Base-by-base conservation (phyloP, 2,888 invertebrate genomes). In the Ormia ochracea region DNA sequence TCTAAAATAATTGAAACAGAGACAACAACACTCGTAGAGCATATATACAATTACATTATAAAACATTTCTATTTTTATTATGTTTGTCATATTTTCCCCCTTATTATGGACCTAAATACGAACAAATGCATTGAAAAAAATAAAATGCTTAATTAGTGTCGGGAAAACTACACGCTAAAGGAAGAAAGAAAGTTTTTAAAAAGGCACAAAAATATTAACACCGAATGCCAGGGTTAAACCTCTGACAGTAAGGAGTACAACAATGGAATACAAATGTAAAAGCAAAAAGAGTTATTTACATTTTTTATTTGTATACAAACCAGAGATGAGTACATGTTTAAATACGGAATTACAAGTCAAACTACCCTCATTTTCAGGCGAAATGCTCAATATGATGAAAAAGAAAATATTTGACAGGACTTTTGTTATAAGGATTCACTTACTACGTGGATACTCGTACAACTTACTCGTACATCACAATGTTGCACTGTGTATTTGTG, bases 211-310 rank as follows among this genome's bases (percentile, higher is more conserved):
- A 19, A 72, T 52, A 76, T 80, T 76, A 80, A 72, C 76, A 76
- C 58, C 76, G 73, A 80, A 76, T 76, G 72, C 76, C 48, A 76
- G 68, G 76, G 80, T 73, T 76, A 80, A 76, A 54, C 72, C 72
- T 66, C 36, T 23, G 19, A 61, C n/a, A 43, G 9, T 69, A 41
- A 66, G 56, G 43, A 26, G 7, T 17, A 41, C 38, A 73, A 38
- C 36, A 38, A 38, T 52, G 63, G 48, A 45, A 65, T 38, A 38
- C 31, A 52, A n/a, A 43, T 61, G 28, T 36, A 17, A 45, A 63
- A 33, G 23, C 21, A 9, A 38, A 65, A 48, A 73, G 14, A 48
- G 23, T 10, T 38, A 65, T 36, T 28, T 36, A 33, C 10, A n/a
- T n/a, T n/a, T n/a, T n/a, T n/a, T n/a, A n/a, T n/a, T n/a, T n/a